phyloP scores from a whole-genome alignment of 2,113 vertebrate genomes.

The Leucopternis melanops region DNA sequence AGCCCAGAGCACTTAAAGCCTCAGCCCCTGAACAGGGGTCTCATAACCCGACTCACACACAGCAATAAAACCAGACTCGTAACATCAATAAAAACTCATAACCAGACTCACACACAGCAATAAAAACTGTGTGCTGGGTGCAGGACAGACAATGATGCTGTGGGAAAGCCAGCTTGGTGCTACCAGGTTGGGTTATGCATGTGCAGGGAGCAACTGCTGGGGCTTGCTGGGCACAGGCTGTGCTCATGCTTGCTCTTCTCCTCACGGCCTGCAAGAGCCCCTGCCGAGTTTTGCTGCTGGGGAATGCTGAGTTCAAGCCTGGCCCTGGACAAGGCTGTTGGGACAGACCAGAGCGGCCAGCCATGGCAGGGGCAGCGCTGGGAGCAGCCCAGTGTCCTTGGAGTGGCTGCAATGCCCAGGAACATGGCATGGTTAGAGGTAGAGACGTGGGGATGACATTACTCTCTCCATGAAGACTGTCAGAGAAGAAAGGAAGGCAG shows the following conservation, averaged over 20 bases:
- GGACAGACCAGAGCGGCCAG: not conserved
- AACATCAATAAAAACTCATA: not conserved
- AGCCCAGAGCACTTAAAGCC: not conserved
- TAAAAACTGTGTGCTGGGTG: not conserved
- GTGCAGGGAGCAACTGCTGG: not conserved
- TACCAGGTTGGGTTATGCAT: not conserved
- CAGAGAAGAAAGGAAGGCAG: not conserved
- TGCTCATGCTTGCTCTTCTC: not conserved
- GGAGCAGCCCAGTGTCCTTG: not conserved
- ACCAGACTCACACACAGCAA: too few species aligned
- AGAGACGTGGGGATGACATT: not conserved
- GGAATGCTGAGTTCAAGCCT: not conserved
- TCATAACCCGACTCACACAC: not conserved
- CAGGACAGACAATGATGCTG: not conserved
- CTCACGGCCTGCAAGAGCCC: not conserved
- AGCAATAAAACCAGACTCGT: not conserved
- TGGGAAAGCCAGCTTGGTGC: fast-evolving
- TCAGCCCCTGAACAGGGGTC: not conserved
- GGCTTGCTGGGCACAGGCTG: not conserved
- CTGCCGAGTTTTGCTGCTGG: not conserved
- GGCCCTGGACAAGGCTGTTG: not conserved
- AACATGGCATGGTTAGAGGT: fast-evolving
- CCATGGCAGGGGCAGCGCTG: not conserved
- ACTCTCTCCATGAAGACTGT: fast-evolving
- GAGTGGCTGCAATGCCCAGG: not conserved